Evolutionary conservation across 2,797 vertebrate genomes (phyloP).

Genomic region (Rallus crepitans): DNA sequence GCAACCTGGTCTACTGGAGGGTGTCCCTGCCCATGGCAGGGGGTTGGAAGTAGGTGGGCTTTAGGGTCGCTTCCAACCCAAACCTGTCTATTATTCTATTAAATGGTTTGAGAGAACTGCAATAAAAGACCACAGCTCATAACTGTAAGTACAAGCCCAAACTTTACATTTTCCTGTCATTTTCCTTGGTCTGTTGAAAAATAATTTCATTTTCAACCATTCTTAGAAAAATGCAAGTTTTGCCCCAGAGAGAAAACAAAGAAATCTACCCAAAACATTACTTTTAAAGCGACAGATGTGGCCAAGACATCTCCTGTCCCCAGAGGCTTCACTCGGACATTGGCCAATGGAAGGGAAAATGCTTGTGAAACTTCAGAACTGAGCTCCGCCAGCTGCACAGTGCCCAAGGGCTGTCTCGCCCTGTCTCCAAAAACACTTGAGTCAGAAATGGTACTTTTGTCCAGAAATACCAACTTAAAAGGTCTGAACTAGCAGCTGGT

Average conservation of each 20-base stretch:
- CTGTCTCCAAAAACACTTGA: not conserved
- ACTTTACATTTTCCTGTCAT: not conserved
- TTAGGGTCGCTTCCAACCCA: too few relatives aligned
- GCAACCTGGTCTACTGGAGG: too few relatives aligned
- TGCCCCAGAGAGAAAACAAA: slow-evolving; percentile 21
- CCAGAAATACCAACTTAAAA: slow-evolving; percentile 14
- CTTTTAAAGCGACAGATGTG: slow-evolving; percentile 45
- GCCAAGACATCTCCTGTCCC: slow-evolving; percentile 11
- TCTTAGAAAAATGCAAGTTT: slow-evolving; percentile 22
- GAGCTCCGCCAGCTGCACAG: not conserved
- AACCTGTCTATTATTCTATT: too few relatives aligned
- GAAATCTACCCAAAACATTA: not conserved
- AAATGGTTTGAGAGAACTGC: not conserved
- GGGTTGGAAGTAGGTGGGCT: too few relatives aligned
- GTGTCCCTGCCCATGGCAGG: too few relatives aligned
- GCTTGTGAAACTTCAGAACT: slow-evolving; percentile 47
- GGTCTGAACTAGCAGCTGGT: not conserved
- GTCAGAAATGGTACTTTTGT: not conserved
- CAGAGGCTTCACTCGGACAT: slow-evolving; percentile 19
- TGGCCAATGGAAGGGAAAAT: slow-evolving; percentile 37
- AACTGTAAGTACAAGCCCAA: not conserved
- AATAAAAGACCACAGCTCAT: not conserved
- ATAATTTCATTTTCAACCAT: not conserved
- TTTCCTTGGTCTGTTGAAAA: not conserved
- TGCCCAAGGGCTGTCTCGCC: slow-evolving; percentile 5